A percentile compares a stretch with the other conserved stretches of the same genome.
These are phyloP conservation scores for Terrapene triunguis DNA, from an alignment of 2,113 vertebrate species.

Conservation along the genomic window DNA sequence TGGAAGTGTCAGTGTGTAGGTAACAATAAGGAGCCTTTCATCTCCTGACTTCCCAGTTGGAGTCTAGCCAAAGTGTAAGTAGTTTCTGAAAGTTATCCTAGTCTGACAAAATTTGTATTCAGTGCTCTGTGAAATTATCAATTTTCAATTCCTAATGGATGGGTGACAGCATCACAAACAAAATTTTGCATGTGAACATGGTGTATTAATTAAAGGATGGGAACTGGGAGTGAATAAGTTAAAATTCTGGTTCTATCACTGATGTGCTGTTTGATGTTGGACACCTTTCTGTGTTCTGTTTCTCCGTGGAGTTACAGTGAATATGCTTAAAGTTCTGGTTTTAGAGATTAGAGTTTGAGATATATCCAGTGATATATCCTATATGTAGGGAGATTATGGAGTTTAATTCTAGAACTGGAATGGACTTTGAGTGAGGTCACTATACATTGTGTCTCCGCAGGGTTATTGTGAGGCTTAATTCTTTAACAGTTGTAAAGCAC, in stretches of 20 bases:
- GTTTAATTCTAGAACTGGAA: neutral
- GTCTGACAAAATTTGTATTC: neutral
- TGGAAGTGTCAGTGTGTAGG: neutral
- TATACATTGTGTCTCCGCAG: accelerated
- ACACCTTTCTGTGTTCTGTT: neutral
- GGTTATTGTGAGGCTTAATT: neutral
- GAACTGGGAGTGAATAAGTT: neutral
- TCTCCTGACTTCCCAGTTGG: neutral
- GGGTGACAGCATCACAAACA: slow-evolving; percentile 25
- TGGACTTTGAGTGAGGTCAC: neutral
- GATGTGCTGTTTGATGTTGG: neutral
- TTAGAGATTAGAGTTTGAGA: neutral
- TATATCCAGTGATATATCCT: neutral
- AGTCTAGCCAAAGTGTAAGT: neutral
- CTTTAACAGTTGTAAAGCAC: neutral
- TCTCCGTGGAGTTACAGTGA: neutral
- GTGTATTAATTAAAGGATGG: neutral
- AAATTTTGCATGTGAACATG: neutral
- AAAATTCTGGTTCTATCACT: neutral
- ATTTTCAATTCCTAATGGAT: accelerated
- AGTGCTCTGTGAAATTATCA: neutral
- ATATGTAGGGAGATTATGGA: neutral
- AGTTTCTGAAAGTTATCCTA: slow-evolving; percentile 41
- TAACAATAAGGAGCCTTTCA: too few relatives aligned
- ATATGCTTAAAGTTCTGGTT: neutral